Evolutionary conservation across 2,888 invertebrate genomes (phyloP).

Genomic region (Abscondita cerata): DNA sequence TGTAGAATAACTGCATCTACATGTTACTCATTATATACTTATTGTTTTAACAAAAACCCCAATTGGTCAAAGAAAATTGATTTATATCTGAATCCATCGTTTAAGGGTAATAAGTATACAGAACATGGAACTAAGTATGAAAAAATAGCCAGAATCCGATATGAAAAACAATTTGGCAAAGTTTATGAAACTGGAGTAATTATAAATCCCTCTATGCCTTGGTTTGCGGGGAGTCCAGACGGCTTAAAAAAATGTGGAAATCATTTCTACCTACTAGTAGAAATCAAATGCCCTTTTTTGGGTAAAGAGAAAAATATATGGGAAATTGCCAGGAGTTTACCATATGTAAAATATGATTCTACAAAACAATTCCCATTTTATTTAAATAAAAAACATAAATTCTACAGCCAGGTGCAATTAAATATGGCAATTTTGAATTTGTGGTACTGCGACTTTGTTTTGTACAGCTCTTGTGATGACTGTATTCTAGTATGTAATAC

Average conservation of each 20-base stretch:
- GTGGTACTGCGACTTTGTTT: not conserved
- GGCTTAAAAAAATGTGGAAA: not conserved
- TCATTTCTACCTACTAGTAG: not conserved
- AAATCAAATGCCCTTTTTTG: conserved; percentile 6
- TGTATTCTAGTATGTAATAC: not conserved
- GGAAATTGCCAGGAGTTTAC: not conserved
- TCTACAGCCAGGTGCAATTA: not conserved
- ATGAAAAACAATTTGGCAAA: not conserved
- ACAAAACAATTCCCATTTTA: conserved; percentile 1
- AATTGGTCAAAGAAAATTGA: conserved; percentile 1
- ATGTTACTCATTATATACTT: not conserved
- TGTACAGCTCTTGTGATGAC: not conserved
- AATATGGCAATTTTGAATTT: not conserved
- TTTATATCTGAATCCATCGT: not conserved
- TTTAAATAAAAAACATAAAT: not conserved
- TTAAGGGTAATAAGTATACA: not conserved
- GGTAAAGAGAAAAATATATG: not conserved
- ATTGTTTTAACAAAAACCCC: conserved; percentile 1
- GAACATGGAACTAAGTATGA: not conserved
- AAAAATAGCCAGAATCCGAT: not conserved
- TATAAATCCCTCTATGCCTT: not conserved
- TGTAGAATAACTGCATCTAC: not conserved
- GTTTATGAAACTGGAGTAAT: not conserved
- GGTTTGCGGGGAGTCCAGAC: not conserved
- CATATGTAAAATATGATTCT: conserved; percentile 1